phyloP scores from a whole-genome alignment of 1,140 invertebrate genomes.

The Drosophila pallidifrons region DNA sequence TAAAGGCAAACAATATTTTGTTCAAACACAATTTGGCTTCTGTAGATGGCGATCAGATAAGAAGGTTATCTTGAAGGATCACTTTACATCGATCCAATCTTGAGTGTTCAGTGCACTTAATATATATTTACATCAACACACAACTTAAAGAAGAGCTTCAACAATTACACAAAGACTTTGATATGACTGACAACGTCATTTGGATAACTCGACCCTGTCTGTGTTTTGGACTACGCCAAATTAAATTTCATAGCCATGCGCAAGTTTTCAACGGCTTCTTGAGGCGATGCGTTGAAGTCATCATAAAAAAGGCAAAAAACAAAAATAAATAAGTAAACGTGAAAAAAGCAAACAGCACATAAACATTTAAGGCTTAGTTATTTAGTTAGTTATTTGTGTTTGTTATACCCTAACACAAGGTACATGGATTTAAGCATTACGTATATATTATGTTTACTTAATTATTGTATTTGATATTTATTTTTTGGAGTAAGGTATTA shows the following conservation, averaged over 20 bases:
- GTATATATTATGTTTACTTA: too few relatives aligned
- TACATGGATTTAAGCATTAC: too few relatives aligned
- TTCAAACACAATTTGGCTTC: neutral
- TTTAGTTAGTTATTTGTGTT: neutral
- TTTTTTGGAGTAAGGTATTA: constrained; percentile 6
- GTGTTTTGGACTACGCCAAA: constrained; percentile 38
- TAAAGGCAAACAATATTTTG: neutral
- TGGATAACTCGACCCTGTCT: constrained; percentile 37
- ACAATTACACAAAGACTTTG: neutral
- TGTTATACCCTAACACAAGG: constrained; percentile 13
- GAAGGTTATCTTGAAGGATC: constrained; percentile 41
- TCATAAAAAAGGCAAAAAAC: constrained; percentile 26
- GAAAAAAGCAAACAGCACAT: constrained; percentile 53
- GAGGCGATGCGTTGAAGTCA: constrained; percentile 46
- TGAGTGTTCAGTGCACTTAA: constrained; percentile 33
- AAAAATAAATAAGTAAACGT: constrained; percentile 46
- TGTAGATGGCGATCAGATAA: constrained; percentile 13
- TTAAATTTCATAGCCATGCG: constrained; percentile 48
- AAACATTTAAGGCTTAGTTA: constrained; percentile 31
- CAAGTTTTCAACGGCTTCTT: constrained; percentile 43
- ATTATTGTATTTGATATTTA: neutral
- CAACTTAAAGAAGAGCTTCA: constrained; percentile 2
- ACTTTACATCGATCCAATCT: constrained; percentile 46
- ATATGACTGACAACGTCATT: constrained; percentile 48
- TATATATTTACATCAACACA: constrained; percentile 41